Conservation (phyloP, 2,888 invertebrate genomes). For the Aradus depressus region DNA sequence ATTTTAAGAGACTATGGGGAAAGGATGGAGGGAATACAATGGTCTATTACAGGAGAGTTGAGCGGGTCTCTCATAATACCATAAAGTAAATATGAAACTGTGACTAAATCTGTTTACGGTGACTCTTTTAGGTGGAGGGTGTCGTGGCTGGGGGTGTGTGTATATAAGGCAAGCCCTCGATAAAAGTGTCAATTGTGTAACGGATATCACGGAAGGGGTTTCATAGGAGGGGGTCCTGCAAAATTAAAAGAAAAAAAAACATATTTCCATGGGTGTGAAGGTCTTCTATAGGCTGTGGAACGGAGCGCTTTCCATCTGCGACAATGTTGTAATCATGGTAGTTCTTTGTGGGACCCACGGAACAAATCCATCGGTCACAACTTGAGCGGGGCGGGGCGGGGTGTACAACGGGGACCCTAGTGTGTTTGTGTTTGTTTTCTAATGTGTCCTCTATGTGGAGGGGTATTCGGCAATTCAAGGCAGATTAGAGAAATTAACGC, state of each 20-base stretch:
- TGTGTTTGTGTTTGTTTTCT: too few relatives aligned
- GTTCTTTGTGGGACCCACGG: conserved; percentile 15
- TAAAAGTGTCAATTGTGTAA: conserved; percentile 15
- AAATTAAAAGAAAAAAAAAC: conserved; percentile 20
- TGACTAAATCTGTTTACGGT: conserved; percentile 13
- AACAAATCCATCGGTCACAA: conserved; percentile 20
- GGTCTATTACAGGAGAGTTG: conserved; percentile 9
- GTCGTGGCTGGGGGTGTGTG: not conserved
- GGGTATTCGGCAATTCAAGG: too few relatives aligned
- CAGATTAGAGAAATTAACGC: too few relatives aligned
- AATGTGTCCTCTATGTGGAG: too few relatives aligned
- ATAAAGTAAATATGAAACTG: conserved; percentile 18
- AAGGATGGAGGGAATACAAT: too few relatives aligned
- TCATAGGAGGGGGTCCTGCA: conserved; percentile 3
- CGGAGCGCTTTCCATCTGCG: conserved; percentile 18
- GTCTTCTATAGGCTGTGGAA: conserved; percentile 5
- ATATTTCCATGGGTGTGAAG: conserved; percentile 13
- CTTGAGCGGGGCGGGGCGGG: too few relatives aligned
- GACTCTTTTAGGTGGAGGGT: conserved; percentile 7
- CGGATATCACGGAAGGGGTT: conserved; percentile 12
- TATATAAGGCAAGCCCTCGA: conserved; percentile 2
- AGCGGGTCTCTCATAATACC: conserved; percentile 2
- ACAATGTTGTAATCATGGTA: conserved; percentile 18
- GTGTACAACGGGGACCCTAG: too few relatives aligned
- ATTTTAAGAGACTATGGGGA: too few relatives aligned